These are phyloP conservation scores for Macropodus opercularis DNA, from an alignment of 2,797 vertebrate species.

Conservation along the genomic window DNA sequence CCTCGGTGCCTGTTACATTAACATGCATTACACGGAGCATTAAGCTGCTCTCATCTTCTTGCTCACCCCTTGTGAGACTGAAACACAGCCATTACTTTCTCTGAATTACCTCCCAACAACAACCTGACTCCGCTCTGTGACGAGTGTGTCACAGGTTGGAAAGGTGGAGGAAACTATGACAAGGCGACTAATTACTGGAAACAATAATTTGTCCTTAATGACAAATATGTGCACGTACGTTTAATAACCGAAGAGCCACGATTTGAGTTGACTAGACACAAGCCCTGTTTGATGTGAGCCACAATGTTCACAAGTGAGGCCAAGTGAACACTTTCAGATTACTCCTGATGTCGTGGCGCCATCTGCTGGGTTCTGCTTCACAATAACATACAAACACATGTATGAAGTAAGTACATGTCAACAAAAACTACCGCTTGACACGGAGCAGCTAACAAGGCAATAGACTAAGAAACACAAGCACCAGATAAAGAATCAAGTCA, in stretches of 20 bases:
- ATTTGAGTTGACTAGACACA: conserved; percentile 1
- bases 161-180: not conserved
- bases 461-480: no score
- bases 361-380: conserved; percentile 43
- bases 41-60: conserved; percentile 75
- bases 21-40: conserved; percentile 82
- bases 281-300: conserved; percentile 4
- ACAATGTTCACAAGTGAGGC: not conserved
- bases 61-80: conserved; percentile 68
- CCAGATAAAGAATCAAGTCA: no score
- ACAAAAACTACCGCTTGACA: no score
- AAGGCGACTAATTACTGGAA: not conserved
- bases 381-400: no score
- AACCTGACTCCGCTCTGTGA: conserved; percentile 43
- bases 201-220: not conserved
- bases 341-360: conserved; percentile 52
- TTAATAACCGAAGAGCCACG: not conserved
- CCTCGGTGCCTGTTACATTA: conserved; percentile 80
- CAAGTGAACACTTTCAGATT: not conserved
- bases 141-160: not conserved
- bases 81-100: conserved; percentile 64
- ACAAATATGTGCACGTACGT: not conserved
- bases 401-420: no score
- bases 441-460: no score
- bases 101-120: conserved; percentile 38